Base-by-base conservation (phyloP, 1,140 invertebrate genomes). In the Eupristina koningsbergeri region DNA sequence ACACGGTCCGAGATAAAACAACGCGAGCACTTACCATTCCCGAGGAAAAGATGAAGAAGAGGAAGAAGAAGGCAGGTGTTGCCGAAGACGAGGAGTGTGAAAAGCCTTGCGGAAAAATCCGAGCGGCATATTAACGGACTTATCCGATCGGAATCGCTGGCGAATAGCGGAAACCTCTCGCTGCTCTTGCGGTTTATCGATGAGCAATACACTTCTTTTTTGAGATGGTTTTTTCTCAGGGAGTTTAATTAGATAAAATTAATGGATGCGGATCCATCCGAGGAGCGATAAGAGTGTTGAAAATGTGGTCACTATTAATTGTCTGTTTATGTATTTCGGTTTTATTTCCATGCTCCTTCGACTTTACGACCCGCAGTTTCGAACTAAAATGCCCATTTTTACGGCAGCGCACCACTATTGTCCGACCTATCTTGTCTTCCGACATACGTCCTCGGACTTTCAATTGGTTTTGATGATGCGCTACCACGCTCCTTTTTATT, bases 191-290 rank as follows among this genome's bases (percentile, higher is more conserved):
- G 41, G 63, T 50, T 64, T 80, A 34, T 53, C 22, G 67, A 41
- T n/a, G 36, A 19, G 0, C 67, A 17, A 2, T n/a, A n/a, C n/a
- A n/a, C n/a, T n/a, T n/a, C n/a, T n/a, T n/a, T n/a, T n/a, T n/a
- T n/a, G n/a, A n/a, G n/a, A n/a, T n/a, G n/a, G n/a, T n/a, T n/a
- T n/a, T n/a, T n/a, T n/a, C n/a, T n/a, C n/a, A n/a, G n/a, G n/a
- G 58, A n/a, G 41, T 41, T 82, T 64, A 47, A 82, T 82, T 76
- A 50, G 75, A 11, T 63, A 29, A 63, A 74, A 74, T 81, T 81
- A 81, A 74, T 47, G 34, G 53, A 61, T 36, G 13, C 64, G 41
- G 29, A 58, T 58, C 26, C 34, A 39, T 1, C 36, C 17, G 31
- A 1, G 3, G 34, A 36, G 47, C 31, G 64, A 34, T 7, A 47